Percentiles rank a stretch among this genome's conserved stretches.
These are phyloP conservation scores for Mayetiola destructor DNA, from an alignment of 2,888 invertebrate genomes.

Conservation along the genomic window DNA sequence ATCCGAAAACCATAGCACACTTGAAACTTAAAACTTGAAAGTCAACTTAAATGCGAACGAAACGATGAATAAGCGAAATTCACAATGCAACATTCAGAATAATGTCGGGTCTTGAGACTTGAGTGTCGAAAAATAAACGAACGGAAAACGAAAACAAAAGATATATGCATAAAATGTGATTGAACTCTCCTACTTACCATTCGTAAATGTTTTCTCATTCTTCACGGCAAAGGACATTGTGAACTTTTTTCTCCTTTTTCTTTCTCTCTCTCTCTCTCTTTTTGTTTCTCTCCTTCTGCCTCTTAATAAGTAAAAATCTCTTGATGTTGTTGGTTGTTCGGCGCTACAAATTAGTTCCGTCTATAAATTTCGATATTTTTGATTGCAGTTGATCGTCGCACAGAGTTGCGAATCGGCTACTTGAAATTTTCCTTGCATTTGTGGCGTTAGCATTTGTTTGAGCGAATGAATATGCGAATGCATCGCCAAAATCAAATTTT, in stretches of 20 bases:
- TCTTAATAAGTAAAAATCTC: neutral
- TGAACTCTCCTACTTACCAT: neutral
- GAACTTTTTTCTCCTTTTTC: neutral
- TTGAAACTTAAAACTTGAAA: no score
- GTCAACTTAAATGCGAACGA: no score
- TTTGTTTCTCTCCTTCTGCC: neutral
- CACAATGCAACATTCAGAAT: no score
- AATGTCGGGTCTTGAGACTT: no score
- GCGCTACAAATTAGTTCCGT: no score
- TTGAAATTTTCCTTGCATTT: neutral
- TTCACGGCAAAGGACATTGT: slow-evolving; percentile 10
- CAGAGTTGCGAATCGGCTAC: neutral
- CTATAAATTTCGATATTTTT: neutral
- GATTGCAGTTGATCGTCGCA: neutral
- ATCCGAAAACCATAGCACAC: no score
- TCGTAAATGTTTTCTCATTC: no score
- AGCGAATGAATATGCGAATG: neutral
- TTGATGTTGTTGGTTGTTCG: neutral
- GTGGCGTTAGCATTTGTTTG: neutral
- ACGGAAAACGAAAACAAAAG: neutral
- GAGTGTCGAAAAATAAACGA: no score
- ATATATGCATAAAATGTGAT: slow-evolving; percentile 1
- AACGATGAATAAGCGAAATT: no score
- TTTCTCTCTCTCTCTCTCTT: neutral
- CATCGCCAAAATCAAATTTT: neutral